These are phyloP conservation scores for Mastacembelus armatus DNA, from an alignment of 2,797 vertebrate species.

Conservation along the genomic window DNA sequence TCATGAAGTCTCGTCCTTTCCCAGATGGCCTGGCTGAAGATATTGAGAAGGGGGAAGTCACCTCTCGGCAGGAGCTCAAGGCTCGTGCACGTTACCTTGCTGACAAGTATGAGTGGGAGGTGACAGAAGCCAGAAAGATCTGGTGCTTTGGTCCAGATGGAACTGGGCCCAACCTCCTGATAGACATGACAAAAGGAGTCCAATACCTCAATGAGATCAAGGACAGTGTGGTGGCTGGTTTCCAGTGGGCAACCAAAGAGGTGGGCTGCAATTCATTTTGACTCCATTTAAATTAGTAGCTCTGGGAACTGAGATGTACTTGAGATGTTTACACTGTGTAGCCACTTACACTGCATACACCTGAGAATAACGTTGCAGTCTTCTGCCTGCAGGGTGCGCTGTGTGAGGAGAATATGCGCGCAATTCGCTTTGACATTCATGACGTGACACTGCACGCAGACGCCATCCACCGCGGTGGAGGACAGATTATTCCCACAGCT, in stretches of 20 bases:
- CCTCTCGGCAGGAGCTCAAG: slow-evolving; percentile 91
- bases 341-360: background rate
- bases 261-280: slow-evolving; percentile 65
- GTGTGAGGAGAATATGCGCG: slow-evolving; percentile 96
- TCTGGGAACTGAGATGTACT: too few species aligned
- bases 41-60: slow-evolving; percentile 93
- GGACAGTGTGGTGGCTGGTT: slow-evolving; percentile 96
- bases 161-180: slow-evolving; percentile 92
- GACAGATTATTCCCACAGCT: slow-evolving; percentile 96
- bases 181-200: slow-evolving; percentile 95
- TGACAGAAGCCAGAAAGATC: slow-evolving; percentile 94
- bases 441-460: slow-evolving; percentile 95
- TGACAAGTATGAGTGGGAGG: slow-evolving; percentile 95
- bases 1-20: slow-evolving; percentile 93
- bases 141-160: slow-evolving; percentile 97
- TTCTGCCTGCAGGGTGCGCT: slow-evolving; percentile 85
- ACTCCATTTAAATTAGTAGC: background rate
- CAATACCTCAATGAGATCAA: slow-evolving; percentile 99
- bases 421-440: slow-evolving; percentile 90
- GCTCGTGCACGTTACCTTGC: slow-evolving; percentile 90
- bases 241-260: slow-evolving; percentile 99
- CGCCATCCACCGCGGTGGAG: slow-evolving; percentile 94
- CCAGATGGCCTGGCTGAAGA: slow-evolving; percentile 93
- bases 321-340: background rate
- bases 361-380: background rate